Evolutionary conservation across 2,888 invertebrate species (phyloP), one percentile per base, ranked within the genome.

Genomic region (Rhingia rostrata): DNA sequence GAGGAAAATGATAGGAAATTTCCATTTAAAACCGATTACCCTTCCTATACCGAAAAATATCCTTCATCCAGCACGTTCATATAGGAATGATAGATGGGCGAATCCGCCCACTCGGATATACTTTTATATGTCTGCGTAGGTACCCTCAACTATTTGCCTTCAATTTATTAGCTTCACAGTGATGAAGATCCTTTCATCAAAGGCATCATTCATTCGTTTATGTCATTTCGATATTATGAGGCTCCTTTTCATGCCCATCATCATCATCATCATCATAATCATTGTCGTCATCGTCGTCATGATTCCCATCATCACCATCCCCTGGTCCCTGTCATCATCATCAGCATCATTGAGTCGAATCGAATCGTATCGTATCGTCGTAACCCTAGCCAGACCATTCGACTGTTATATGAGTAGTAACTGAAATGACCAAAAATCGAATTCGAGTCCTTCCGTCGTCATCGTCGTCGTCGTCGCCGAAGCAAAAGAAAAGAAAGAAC

Each of bases 101-200:
- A 22, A 35, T 6, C 14, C 49, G 9, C 41, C 51, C 49, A 12
- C 53, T 35, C 43, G 14, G 32, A 9, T 54, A 33, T 54, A 45
- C n/a, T n/a, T 61, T 10, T 4, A 35, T 41, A 10, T 43, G 39
- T 30, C 33, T 45, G 4, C 10, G 10, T 45, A 0, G 53, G 10
- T 49, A 58, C 43, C 41, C 51, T 74, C 63, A 64, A 41, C 67
- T 41, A 60, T 80, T 75, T 70, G 53, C 66, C 64, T 64, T 74
- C 70, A 84, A 74, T 84, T 84, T 84, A 84, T 84, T 84, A 84
- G 79, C 74, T 75, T 60, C 74, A 60, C 74, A 79, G 60, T 79
- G 79, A 84, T 84, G 84, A 70, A 79, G 70, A 79, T 84, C 74
- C 80, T 84, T 74, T 80, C 84, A 79, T 84, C 84, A 84, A 80